Evolutionary conservation across 2,113 vertebrate genomes (phyloP), one percentile per base, ranked within the genome.

Genomic region (Gallinago media): DNA sequence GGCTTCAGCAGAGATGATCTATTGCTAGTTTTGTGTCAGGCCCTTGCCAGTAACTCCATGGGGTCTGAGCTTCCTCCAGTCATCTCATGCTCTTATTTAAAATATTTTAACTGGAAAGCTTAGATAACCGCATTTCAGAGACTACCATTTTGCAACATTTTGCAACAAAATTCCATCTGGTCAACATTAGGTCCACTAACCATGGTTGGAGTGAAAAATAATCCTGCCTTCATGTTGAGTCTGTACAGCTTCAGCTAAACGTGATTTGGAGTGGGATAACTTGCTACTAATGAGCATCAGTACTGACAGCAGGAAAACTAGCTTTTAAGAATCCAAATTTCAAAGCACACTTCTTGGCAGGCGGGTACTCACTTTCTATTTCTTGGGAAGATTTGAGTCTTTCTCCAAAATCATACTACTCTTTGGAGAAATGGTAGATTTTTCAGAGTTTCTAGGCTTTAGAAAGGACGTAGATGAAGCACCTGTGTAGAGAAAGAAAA

Each of bases 301-400:
- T 40, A 70, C 52, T 49, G 72, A 55, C 58, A 94, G 47, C 44
- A 94, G 68, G 46, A 94, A 94, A 88, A 79, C 11, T 47, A 71
- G 58, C 49, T 79, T 89, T 89, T 82, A 74, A 89, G 85, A 87
- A 95, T 73, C 46, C 63, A 77, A 10, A 88, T 94, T 86, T 92
- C 65, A 91, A 89, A 91, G 79, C 18, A 73, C 29, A 15, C 18
- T 86, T 55, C 16, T 50, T 88, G 61, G 38, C 76, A 80, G 32
- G 52, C 79, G 77, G 55, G 32, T 94, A 90, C 94, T 88, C 50
- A 96, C 97, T 88, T 96, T 66, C 85, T 92, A 32, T 36, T 72
- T 93, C 67, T 91, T 94, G 31, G 77, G 52, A 89, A 46, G 67
- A 82, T 46, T 62, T 42, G 36, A 88, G 18, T 8, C 44, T 80